A percentile compares a stretch with the other conserved stretches of the same genome.
Evolutionary conservation across 92 coral and sea anemone species (phyloP).

Genomic region (Anthopleura xanthogrammica): DNA sequence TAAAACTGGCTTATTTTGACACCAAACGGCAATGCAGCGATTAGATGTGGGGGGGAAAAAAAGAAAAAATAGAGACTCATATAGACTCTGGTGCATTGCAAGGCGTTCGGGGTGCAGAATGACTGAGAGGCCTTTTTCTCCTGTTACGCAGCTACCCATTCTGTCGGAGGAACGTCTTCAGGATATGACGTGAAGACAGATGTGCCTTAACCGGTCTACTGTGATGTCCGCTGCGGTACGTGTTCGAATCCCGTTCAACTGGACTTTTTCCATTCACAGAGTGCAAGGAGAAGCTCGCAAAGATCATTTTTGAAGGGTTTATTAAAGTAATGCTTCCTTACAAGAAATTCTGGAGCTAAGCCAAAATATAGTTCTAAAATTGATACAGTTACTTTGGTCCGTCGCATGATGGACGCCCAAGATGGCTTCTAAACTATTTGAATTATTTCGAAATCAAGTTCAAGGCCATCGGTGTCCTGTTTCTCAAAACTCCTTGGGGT

Average conservation of each 20-base stretch:
- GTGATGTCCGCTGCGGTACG: not conserved
- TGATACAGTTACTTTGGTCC: not conserved
- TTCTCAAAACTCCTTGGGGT: not conserved
- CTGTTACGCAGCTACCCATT: no score
- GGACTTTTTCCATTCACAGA: not conserved
- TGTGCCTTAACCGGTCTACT: not conserved
- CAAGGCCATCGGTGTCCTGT: not conserved
- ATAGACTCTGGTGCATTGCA: no score
- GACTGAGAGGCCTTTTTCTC: not conserved
- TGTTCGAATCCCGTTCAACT: not conserved
- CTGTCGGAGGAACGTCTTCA: not conserved
- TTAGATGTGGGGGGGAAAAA: no score
- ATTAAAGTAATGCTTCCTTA: not conserved
- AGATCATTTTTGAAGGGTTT: not conserved
- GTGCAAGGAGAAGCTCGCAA: not conserved
- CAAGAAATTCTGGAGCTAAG: not conserved
- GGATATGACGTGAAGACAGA: not conserved
- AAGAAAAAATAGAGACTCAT: no score
- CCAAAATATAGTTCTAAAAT: not conserved
- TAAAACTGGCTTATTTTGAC: no score
- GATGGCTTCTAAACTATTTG: not conserved
- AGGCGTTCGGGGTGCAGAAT: no score
- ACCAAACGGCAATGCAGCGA: no score
- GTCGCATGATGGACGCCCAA: not conserved
- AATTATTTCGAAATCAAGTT: not conserved